phyloP scores from a whole-genome alignment of 2,888 invertebrate genomes.

The Boloria euphrosyne region DNA sequence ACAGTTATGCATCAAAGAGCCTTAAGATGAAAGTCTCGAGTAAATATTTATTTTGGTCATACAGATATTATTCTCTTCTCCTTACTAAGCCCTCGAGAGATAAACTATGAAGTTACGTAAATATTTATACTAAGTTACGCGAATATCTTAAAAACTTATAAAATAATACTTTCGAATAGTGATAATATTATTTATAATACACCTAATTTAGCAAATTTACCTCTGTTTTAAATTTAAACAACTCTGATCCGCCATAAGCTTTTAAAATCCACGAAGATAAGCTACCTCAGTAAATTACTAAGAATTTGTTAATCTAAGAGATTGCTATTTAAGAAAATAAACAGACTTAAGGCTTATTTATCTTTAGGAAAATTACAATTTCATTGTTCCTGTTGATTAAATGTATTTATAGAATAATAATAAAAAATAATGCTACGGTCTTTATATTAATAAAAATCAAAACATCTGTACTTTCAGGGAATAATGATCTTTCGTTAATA shows the following conservation, averaged over 20 bases:
- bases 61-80: slow-evolving; percentile 4
- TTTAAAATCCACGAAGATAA: slow-evolving; percentile 4
- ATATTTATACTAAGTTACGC: neutral
- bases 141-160: neutral
- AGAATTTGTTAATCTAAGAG: slow-evolving; percentile 12
- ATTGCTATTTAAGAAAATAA: slow-evolving; percentile 17
- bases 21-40: slow-evolving; percentile 18
- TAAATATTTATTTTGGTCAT: slow-evolving; percentile 18
- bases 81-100: neutral
- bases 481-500: too few relatives aligned
- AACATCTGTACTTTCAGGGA: too few relatives aligned
- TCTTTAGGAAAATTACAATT: neutral
- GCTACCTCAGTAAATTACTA: slow-evolving; percentile 9
- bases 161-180: neutral
- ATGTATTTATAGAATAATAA: too few relatives aligned
- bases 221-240: neutral
- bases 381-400: neutral
- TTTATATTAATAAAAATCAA: too few relatives aligned
- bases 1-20: slow-evolving; percentile 11
- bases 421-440: too few relatives aligned
- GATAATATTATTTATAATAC: too few relatives aligned
- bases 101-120: slow-evolving; percentile 3
- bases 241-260: neutral
- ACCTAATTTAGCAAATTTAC: neutral
- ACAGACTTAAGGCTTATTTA: slow-evolving; percentile 3